Conservation (phyloP, 1,140 invertebrate species). For the Dermatophagoides farinae region DNA sequence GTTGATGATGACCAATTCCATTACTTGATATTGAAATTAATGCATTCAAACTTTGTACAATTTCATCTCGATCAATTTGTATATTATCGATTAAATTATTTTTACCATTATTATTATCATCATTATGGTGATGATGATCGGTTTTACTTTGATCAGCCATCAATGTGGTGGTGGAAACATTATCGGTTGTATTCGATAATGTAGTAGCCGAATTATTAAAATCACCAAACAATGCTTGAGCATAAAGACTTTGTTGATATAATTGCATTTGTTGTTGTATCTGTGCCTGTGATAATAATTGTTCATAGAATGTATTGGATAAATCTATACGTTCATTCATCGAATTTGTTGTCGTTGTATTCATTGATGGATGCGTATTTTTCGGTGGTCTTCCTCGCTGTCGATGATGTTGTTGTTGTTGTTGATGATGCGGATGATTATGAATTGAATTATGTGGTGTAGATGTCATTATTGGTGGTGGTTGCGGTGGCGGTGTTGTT, state of each 20-base stretch:
- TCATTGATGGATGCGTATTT: not conserved
- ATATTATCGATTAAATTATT: too few species aligned
- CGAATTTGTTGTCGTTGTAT: not conserved
- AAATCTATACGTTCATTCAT: not conserved
- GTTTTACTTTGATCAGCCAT: not conserved
- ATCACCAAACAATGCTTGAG: not conserved
- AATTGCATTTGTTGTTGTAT: conserved; percentile 4
- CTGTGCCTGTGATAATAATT: not conserved
- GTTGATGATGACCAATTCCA: not conserved
- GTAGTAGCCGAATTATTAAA: not conserved
- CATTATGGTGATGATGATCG: not conserved
- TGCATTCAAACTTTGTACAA: conserved; percentile 6
- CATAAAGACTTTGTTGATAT: not conserved
- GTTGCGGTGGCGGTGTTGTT: not conserved
- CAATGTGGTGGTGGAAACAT: not conserved
- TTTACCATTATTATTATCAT: too few species aligned
- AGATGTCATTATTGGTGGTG: not conserved
- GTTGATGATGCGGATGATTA: not conserved
- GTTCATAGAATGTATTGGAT: not conserved
- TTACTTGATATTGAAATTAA: not conserved
- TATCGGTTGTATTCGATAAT: not conserved
- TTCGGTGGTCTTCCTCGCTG: not conserved
- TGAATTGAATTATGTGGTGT: not conserved
- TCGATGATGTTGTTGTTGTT: not conserved
- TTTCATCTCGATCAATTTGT: not conserved